Evolutionary conservation across 2,797 vertebrate genomes (phyloP).

Genomic region (Bothrops alternatus): DNA sequence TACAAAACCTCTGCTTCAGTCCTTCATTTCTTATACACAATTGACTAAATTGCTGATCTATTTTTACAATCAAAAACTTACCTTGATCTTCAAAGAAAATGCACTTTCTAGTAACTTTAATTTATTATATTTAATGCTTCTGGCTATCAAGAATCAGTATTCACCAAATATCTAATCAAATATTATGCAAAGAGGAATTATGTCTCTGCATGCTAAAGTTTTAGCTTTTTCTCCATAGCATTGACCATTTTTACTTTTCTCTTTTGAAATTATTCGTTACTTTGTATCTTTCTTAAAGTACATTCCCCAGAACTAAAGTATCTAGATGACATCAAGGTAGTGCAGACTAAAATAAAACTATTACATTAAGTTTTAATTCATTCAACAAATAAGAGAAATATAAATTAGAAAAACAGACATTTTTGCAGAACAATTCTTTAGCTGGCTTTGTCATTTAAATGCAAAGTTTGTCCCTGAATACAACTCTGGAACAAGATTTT

Average conservation of each 20-base stretch:
- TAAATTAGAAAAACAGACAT: background rate
- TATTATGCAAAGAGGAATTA: background rate
- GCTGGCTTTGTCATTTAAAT: background rate
- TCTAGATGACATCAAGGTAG: background rate
- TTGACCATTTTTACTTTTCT: background rate
- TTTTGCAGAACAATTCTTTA: background rate
- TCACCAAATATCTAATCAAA: background rate
- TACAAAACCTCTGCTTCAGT: background rate
- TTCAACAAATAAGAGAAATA: background rate
- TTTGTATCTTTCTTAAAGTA: background rate
- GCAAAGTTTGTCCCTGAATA: background rate
- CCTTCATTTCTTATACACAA: background rate
- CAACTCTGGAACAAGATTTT: background rate
- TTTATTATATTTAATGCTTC: background rate
- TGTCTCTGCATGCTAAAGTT: background rate
- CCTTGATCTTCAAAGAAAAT: background rate
- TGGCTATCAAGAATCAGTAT: background rate
- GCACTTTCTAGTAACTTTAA: background rate
- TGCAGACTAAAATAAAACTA: background rate
- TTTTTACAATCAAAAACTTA: background rate
- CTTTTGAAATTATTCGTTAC: background rate
- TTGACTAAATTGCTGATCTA: background rate
- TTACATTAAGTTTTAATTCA: background rate
- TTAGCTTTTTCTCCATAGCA: background rate
- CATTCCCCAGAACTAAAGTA: background rate